Evolutionary conservation across 1,140 invertebrate genomes (phyloP), one percentile per base, ranked within the genome.

Genomic region (Nasonia giraulti): DNA sequence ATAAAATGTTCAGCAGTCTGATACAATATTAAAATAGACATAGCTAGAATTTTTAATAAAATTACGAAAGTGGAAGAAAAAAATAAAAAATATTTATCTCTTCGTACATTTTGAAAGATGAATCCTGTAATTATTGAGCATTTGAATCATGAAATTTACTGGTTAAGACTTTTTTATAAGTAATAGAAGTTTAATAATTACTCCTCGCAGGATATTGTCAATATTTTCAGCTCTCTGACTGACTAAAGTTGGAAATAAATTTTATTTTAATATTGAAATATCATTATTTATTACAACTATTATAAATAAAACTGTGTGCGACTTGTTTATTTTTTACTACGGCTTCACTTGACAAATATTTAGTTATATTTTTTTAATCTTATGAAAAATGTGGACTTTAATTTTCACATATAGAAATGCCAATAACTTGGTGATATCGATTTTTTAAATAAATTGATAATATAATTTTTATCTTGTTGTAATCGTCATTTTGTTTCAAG

Each of bases 241-340:
- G 75, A 75, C 76, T 47, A 83, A 79, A 78, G 75, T 82, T 81
- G 76, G 37, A 83, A 86, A 84, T 86, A 84, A 84, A 86, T 17
- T 14, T 78, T 84, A 84, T 86, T 86, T 86, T 86, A 81, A 76
- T 86, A 86, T 66, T 68, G 66, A 80, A 81, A 75, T 44, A 44
- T 37, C 33, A 37, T 40, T 33, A 75, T 33, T 75, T 20, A 40
- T 37, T 75, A 37, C 44, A 5, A 40, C 20, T 31, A 40, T 20
- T 75, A 62, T 6, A 6, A 62, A 20, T 62, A 14, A 50, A 50
- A 14, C 10, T 50, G 2, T 12, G 14, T 62, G 7, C 17, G 1
- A 62, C 55, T 5, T 62, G 55, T 62, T 62, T 62, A 62, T 62
- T 62, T 5, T 62, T 7, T 1, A 20, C 17, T 20, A 62, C 14